Evolutionary conservation across 64 coral and sea anemone species (phyloP).

Genomic region (Trachythela sp.): DNA sequence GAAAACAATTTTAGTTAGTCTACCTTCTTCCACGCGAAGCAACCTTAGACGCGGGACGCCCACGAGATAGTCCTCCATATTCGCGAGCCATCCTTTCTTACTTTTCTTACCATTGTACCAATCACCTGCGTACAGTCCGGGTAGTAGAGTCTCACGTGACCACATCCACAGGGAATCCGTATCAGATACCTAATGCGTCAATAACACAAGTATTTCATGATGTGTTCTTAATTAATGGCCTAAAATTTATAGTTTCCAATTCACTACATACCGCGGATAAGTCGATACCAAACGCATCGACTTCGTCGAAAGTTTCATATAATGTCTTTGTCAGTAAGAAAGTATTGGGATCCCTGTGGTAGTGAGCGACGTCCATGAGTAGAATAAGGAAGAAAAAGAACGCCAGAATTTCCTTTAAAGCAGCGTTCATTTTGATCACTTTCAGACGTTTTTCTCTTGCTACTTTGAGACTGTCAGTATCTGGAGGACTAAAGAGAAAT

Average conservation of each 20-base stretch:
- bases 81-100: slow-evolving; percentile 56
- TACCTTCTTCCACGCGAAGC: slow-evolving; percentile 65
- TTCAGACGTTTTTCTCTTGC: slow-evolving; percentile 62
- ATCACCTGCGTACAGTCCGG: slow-evolving; percentile 53
- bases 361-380: slow-evolving; percentile 49
- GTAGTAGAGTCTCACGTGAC: slow-evolving; percentile 61
- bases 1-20: background rate
- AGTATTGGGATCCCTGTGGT: too few relatives aligned
- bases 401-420: background rate
- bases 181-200: slow-evolving; percentile 47
- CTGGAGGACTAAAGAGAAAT: slow-evolving; percentile 52
- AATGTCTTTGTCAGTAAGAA: too few relatives aligned
- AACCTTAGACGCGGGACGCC: slow-evolving; percentile 75
- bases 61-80: slow-evolving; percentile 72
- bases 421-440: slow-evolving; percentile 58
- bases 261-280: too few relatives aligned
- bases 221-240: too few relatives aligned
- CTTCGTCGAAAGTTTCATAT: too few relatives aligned
- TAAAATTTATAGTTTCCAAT: too few relatives aligned
- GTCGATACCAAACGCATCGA: too few relatives aligned
- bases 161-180: slow-evolving; percentile 72
- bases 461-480: slow-evolving; percentile 37
- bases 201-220: too few relatives aligned
- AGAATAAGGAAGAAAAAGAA: slow-evolving; percentile 66
- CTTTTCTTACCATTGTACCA: slow-evolving; percentile 64